These are phyloP conservation scores for Pteronura brasiliensis DNA, from an alignment of 2,113 vertebrate genomes.

Conservation along the genomic window DNA sequence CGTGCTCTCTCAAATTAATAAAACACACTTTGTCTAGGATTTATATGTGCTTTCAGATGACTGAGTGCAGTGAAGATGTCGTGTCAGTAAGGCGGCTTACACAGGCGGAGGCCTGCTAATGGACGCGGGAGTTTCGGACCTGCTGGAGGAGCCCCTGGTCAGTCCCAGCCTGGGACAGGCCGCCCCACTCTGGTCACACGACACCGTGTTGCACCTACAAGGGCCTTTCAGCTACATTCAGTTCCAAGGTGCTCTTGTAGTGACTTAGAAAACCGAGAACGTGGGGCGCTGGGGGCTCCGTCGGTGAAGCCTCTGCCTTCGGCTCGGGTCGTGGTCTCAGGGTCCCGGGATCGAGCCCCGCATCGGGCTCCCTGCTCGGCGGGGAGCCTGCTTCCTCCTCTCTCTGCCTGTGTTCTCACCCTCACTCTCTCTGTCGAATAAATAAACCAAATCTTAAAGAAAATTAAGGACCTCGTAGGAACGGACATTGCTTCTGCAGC, in stretches of 20 bases:
- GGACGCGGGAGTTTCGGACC: constrained; percentile 90
- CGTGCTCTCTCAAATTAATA: no score
- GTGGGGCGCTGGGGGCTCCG: background rate
- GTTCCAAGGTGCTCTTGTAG: background rate
- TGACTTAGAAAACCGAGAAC: background rate
- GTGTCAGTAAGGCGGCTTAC: constrained; percentile 77
- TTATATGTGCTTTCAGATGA: background rate
- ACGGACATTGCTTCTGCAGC: background rate
- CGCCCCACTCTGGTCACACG: constrained; percentile 87
- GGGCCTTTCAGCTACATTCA: constrained; percentile 78
- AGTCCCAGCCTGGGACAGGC: constrained; percentile 86
- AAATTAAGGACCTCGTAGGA: background rate
- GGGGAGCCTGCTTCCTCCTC: no score
- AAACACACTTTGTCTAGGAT: background rate
- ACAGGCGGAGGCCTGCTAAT: constrained; percentile 86
- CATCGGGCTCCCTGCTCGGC: background rate
- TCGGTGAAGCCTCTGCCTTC: background rate
- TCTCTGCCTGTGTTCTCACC: no score
- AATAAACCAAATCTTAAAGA: no score
- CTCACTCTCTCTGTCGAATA: no score
- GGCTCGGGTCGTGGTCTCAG: background rate
- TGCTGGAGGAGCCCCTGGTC: constrained; percentile 82
- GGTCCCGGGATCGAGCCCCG: no score
- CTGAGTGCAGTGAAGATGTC: background rate
- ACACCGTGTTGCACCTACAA: constrained; percentile 89